A percentile compares a stretch with the other conserved stretches of the same genome.
Evolutionary conservation across 2,113 vertebrate genomes (phyloP).

Genomic region (Chunga burmeisteri): DNA sequence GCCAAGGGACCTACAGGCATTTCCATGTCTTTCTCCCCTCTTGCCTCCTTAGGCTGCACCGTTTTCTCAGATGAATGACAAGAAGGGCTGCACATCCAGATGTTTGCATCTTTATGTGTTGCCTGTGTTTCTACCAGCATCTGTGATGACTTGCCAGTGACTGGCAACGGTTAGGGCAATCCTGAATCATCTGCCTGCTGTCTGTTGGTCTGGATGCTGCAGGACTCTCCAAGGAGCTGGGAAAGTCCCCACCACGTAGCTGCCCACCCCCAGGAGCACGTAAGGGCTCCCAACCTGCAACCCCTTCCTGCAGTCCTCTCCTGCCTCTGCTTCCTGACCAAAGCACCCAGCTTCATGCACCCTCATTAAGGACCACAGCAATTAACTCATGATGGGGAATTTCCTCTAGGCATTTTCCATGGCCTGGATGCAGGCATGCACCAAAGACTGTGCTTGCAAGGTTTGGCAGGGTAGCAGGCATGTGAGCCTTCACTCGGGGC

Average conservation of each 20-base stretch:
- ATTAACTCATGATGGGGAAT: not conserved
- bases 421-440: no score
- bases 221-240: not conserved
- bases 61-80: not conserved
- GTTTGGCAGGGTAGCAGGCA: not conserved
- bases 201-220: not conserved
- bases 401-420: not conserved
- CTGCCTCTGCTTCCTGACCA: not conserved
- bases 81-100: not conserved
- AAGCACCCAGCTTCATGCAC: not conserved
- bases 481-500: not conserved
- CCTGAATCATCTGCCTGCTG: not conserved
- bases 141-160: not conserved
- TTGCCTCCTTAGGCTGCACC: not conserved
- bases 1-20: not conserved
- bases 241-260: not conserved
- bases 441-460: not conserved
- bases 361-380: not conserved
- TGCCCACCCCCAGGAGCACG: fast-evolving
- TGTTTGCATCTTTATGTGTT: not conserved
- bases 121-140: not conserved
- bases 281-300: fast-evolving
- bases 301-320: not conserved
- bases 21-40: not conserved
- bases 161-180: not conserved